Conservation (phyloP, 2,797 vertebrate species). For the Periparus ater region DNA sequence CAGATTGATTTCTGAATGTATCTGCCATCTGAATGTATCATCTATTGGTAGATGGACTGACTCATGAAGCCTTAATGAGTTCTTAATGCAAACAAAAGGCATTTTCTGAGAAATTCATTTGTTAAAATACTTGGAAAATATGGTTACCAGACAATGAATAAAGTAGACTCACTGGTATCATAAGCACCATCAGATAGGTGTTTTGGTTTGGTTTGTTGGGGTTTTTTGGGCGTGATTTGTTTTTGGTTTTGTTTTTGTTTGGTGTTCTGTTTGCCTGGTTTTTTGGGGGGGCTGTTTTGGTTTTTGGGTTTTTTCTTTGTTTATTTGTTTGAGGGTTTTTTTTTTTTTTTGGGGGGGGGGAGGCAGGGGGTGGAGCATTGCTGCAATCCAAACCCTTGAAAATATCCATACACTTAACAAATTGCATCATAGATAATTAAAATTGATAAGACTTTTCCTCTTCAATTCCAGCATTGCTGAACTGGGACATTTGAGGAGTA, state of each 20-base stretch:
- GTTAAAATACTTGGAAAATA: not conserved
- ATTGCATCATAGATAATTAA: not conserved
- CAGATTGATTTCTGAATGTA: not conserved
- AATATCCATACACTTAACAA: not conserved
- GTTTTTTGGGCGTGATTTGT: no score
- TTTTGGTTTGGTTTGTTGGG: no score
- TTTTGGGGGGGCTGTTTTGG: no score
- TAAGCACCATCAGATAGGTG: not conserved
- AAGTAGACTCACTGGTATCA: not conserved
- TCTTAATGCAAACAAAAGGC: not conserved
- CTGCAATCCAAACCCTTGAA: not conserved
- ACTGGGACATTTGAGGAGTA: not conserved
- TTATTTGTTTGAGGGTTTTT: no score
- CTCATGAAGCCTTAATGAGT: not conserved
- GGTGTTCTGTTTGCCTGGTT: no score
- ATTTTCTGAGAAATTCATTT: not conserved
- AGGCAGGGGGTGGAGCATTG: rapidly evolving
- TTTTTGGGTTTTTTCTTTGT: no score
- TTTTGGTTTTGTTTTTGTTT: no score
- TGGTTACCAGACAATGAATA: not conserved
- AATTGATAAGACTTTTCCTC: not conserved
- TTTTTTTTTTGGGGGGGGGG: not conserved
- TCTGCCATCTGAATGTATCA: no score
- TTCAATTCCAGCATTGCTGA: not conserved
- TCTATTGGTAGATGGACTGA: not conserved